Base-by-base conservation (phyloP, 2,797 vertebrate genomes). In the Hybognathus amarus region DNA sequence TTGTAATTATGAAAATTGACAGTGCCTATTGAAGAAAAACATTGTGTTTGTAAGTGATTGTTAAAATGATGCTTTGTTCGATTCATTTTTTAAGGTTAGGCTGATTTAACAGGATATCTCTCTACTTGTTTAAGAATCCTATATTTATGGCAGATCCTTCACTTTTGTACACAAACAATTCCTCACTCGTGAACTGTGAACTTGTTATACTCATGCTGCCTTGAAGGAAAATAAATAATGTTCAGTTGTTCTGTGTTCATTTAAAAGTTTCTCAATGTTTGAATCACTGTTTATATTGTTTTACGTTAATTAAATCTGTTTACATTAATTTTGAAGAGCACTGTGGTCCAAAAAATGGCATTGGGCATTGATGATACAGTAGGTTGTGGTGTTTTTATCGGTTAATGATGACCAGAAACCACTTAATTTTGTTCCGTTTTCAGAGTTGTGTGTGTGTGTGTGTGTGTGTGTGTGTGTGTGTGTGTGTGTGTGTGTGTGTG, bases 131-230 rank as follows among this genome's bases (percentile, higher is more conserved):
- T 36, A 45, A 82, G 77, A 81, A 68, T 69, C 50, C n/a, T 83
- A 63, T 79, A 80, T 88, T 82, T 88, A 77, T 85, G 85, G 77
- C 64, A 78, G 47, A 67, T 83, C 59, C 52, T 83, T 71, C 50
- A 82, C 79, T 88, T 80, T 83, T 76, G 75, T 81, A 86, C 84
- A 63, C 80, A 87, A 85, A 80, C 79, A 80, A 86, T 71, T 80
- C 79, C 87, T 88, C 83, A 88, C 79, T 87, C 50, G 33, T 81
- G n/a, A 85, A 89, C 88, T 89, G 88, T 89, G 88, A 89, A 82
- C 81, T 56, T 86, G 82, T 85, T 77, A 75, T 82, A 85, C 80
- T 82, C 66, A 83, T 88, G 80, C 80, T 88, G 83, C 82, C 54
- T 85, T 38, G 66, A 69, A 85, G 50, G 69, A 80, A 83, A 82